phyloP scores from a whole-genome alignment of 2,113 vertebrate species.

The Acanthisitta chloris region DNA sequence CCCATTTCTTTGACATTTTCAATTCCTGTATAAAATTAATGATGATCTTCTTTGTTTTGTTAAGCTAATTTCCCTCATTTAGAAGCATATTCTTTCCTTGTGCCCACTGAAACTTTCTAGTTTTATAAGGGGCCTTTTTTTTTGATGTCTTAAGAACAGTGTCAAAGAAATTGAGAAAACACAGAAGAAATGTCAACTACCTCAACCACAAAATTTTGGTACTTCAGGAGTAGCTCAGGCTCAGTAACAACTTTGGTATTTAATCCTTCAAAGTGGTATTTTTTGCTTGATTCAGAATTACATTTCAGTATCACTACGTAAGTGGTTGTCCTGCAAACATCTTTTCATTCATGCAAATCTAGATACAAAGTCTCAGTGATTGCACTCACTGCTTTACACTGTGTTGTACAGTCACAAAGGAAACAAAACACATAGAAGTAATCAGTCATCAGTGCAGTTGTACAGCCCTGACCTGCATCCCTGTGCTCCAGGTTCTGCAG shows the following conservation, averaged over 20 bases:
- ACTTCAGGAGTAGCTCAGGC: neutral
- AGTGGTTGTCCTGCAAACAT: neutral
- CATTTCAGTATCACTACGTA: neutral
- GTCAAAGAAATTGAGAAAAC: neutral
- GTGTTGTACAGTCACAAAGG: neutral
- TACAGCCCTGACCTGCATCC: conserved; percentile 78
- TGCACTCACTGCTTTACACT: neutral
- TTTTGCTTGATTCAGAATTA: neutral
- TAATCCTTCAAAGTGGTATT: neutral
- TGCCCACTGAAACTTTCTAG: neutral
- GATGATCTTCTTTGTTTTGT: neutral
- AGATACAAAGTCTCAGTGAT: neutral
- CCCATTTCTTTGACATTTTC: neutral
- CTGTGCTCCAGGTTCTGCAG: conserved; percentile 90
- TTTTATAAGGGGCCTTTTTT: neutral
- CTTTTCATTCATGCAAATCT: neutral
- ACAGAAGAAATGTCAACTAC: neutral
- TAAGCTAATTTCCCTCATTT: neutral
- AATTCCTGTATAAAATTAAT: neutral
- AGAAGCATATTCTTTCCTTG: neutral
- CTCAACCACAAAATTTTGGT: neutral
- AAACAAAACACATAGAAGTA: neutral
- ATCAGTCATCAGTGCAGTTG: neutral
- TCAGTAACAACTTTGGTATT: neutral
- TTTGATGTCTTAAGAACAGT: neutral